Percentiles rank a stretch among this genome's conserved stretches.
phyloP scores from a whole-genome alignment of 2,797 vertebrate genomes.

The Masticophis lateralis region DNA sequence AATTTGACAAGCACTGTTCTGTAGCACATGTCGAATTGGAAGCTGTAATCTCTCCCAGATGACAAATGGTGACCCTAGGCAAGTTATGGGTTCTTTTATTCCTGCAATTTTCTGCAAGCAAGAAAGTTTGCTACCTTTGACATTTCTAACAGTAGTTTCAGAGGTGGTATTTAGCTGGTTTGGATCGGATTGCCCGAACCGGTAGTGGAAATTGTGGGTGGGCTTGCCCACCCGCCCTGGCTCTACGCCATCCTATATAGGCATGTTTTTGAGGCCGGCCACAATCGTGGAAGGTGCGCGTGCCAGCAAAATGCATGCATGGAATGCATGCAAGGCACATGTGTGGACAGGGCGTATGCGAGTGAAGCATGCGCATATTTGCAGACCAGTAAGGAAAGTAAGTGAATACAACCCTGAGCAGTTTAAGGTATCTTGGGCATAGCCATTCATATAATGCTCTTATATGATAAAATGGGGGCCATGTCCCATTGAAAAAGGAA shows the following conservation, averaged over 20 bases:
- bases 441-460: slow-evolving; percentile 62
- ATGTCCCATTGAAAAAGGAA: slow-evolving; percentile 54
- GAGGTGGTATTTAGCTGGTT: too few relatives aligned
- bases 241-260: too few relatives aligned
- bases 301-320: too few relatives aligned
- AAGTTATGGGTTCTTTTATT: slow-evolving; percentile 46
- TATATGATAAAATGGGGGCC: slow-evolving; percentile 61
- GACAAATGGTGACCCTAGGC: background rate
- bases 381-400: too few relatives aligned
- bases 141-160: slow-evolving; percentile 49
- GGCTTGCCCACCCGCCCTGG: too few relatives aligned
- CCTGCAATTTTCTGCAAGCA: slow-evolving; percentile 48
- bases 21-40: background rate
- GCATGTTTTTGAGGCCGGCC: too few relatives aligned
- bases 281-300: too few relatives aligned
- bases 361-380: too few relatives aligned
- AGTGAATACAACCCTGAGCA: background rate
- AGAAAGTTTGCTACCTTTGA: slow-evolving; percentile 56
- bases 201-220: too few relatives aligned
- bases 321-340: too few relatives aligned
- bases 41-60: background rate
- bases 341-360: too few relatives aligned
- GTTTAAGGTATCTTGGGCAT: slow-evolving; percentile 68
- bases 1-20: background rate
- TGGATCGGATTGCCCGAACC: too few relatives aligned